A percentile compares a stretch with the other conserved stretches of the same genome.
phyloP scores from a whole-genome alignment of 2,113 vertebrate genomes.

The Neodontobutis hainanensis region DNA sequence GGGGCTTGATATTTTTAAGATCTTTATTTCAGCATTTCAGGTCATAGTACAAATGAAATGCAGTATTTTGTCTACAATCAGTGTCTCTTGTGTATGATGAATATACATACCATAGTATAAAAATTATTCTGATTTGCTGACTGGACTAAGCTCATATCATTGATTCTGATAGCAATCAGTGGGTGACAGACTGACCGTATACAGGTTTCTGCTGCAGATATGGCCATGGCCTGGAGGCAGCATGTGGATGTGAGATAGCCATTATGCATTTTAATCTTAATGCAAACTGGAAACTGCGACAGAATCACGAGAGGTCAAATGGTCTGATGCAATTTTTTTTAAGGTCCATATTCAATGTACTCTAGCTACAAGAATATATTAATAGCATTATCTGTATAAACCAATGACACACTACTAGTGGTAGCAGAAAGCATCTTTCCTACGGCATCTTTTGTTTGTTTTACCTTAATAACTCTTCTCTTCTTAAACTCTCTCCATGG shows the following conservation, averaged over 20 bases:
- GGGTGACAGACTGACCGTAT: constrained; percentile 18
- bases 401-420: too few species aligned
- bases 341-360: too few species aligned
- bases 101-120: constrained; percentile 7
- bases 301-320: not conserved
- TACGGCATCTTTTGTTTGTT: too few species aligned
- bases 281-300: not conserved
- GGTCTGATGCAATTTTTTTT: not conserved
- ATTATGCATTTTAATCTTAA: constrained; percentile 37
- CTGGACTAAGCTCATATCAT: constrained; percentile 17
- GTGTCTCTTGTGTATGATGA: constrained; percentile 6
- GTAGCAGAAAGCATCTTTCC: too few species aligned
- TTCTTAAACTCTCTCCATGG: too few species aligned
- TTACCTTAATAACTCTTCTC: too few species aligned
- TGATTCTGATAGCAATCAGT: constrained; percentile 24
- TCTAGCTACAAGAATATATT: too few species aligned
- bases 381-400: too few species aligned
- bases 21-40: constrained; percentile 35
- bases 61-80: not conserved
- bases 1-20: constrained; percentile 32
- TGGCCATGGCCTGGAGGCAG: constrained; percentile 20
- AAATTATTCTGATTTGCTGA: constrained; percentile 24
- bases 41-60: constrained; percentile 15
- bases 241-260: constrained; percentile 39
- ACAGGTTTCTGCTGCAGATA: constrained; percentile 6